Evolutionary conservation across 2,113 vertebrate species (phyloP).

Genomic region (Trachemys scripta): DNA sequence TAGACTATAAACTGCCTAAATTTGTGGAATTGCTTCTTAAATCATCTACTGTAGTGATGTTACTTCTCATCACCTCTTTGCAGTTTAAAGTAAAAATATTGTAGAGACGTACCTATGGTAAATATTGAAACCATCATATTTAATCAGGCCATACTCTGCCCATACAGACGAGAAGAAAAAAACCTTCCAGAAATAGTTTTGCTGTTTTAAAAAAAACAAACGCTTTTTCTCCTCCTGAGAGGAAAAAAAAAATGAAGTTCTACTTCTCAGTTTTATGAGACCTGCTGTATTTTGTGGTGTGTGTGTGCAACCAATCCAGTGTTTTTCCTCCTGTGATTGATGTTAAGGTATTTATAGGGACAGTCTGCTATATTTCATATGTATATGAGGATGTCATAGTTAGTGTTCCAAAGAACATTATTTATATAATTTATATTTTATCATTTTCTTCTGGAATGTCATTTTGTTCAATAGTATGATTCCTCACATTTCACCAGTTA

Average conservation of each 20-base stretch:
- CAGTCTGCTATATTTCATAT: constrained; percentile 64
- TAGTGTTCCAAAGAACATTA: constrained; percentile 64
- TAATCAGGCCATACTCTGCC: background rate
- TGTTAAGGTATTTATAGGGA: constrained; percentile 48
- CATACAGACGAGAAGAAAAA: background rate
- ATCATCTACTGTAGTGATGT: background rate
- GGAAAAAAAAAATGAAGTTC: constrained; percentile 18
- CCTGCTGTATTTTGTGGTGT: constrained; percentile 49
- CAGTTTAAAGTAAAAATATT: background rate
- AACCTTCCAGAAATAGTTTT: background rate
- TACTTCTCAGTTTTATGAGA: constrained; percentile 48
- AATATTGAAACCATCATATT: background rate
- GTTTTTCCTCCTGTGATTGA: constrained; percentile 53
- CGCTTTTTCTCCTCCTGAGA: background rate
- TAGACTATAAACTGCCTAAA: background rate
- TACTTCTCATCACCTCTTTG: background rate
- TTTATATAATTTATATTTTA: constrained; percentile 66
- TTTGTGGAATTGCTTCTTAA: background rate
- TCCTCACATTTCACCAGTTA: constrained; percentile 43
- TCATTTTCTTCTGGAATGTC: constrained; percentile 60
- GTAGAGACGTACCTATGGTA: background rate
- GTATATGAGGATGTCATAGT: constrained; percentile 53
- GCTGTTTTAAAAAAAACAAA: constrained; percentile 14
- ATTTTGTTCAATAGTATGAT: constrained; percentile 48
- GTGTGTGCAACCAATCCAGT: constrained; percentile 1